phyloP scores from a whole-genome alignment of 2,888 invertebrate genomes.

The Leuctra nigra region DNA sequence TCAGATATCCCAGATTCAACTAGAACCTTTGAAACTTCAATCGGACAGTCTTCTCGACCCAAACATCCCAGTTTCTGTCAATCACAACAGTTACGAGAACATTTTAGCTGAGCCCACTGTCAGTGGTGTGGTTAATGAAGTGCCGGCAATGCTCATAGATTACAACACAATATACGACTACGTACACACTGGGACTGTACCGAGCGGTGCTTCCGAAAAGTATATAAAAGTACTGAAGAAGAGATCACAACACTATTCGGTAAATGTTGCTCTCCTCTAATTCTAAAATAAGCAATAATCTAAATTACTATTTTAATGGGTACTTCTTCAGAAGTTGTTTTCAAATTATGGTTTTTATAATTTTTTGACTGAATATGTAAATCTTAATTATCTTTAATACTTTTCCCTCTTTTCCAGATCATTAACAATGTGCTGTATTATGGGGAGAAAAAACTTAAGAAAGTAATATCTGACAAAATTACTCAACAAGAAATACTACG shows the following conservation, averaged over 20 bases:
- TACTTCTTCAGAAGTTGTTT: background rate
- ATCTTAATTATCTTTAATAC: background rate
- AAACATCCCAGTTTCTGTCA: too few species aligned
- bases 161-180: conserved; percentile 31
- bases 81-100: too few species aligned
- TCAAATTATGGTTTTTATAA: background rate
- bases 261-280: conserved; percentile 20
- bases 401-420: conserved; percentile 11
- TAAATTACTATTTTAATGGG: background rate
- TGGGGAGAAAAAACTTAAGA: conserved; percentile 30
- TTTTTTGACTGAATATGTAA: background rate
- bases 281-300: background rate
- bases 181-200: conserved; percentile 26
- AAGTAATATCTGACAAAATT: conserved; percentile 29
- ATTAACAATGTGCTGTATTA: conserved; percentile 31
- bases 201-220: conserved; percentile 27
- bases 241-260: conserved; percentile 29
- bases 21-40: background rate
- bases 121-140: too few species aligned
- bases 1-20: background rate
- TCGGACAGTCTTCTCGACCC: too few species aligned
- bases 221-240: conserved; percentile 31
- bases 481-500: conserved; percentile 30
- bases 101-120: too few species aligned
- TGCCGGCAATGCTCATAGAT: conserved; percentile 15